Percentiles rank a stretch among this genome's conserved stretches.
Evolutionary conservation across 2,888 invertebrate species (phyloP).

Genomic region (Lottia gigantea): DNA sequence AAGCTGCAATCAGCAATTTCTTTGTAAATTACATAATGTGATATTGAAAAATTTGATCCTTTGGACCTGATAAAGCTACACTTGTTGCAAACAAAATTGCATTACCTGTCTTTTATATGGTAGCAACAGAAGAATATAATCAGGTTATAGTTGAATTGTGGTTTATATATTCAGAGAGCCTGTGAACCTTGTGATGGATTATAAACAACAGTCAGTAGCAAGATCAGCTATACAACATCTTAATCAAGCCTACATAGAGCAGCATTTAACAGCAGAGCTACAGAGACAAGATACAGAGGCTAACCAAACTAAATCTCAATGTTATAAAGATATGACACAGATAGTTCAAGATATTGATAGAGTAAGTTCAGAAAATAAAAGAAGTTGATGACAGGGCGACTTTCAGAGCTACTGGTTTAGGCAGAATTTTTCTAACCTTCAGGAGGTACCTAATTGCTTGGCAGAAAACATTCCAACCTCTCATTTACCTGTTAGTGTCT

Average conservation of each 20-base stretch:
- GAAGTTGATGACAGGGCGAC: no score
- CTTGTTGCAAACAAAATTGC: background rate
- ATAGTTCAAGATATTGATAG: slow-evolving; percentile 46
- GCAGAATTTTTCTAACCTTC: no score
- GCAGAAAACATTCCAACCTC: no score
- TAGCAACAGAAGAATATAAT: no score
- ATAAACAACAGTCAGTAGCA: slow-evolving; percentile 51
- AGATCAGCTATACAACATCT: slow-evolving; percentile 50
- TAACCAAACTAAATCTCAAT: slow-evolving; percentile 46
- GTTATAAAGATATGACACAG: slow-evolving; percentile 43
- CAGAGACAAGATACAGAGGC: slow-evolving; percentile 53
- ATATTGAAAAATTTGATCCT: no score
- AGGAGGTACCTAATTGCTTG: no score
- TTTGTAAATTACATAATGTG: background rate
- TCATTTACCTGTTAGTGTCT: no score
- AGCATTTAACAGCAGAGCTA: slow-evolving; percentile 54
- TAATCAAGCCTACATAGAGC: slow-evolving; percentile 59
- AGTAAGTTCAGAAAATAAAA: slow-evolving; percentile 28
- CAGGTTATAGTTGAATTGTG: background rate
- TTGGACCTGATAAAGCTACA: no score
- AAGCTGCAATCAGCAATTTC: no score
- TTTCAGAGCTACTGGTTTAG: no score
- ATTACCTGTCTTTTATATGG: no score
- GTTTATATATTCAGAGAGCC: slow-evolving; percentile 41
- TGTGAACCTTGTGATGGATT: slow-evolving; percentile 48